These are phyloP conservation scores for Noctua janthina DNA, from an alignment of 2,888 invertebrate genomes.

Conservation along the genomic window DNA sequence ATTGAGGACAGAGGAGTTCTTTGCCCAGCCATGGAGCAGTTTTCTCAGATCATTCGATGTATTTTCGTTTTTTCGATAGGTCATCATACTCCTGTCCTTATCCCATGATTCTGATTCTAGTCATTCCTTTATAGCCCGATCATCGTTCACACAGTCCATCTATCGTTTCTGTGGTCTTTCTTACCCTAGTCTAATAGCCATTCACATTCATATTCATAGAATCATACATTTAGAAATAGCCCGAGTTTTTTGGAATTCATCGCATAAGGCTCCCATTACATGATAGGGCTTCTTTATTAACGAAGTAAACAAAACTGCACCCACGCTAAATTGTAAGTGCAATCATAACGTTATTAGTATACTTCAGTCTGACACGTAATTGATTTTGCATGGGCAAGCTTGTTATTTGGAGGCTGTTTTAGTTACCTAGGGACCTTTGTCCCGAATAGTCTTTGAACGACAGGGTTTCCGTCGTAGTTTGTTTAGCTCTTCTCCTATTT, in stretches of 20 bases:
- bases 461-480: background rate
- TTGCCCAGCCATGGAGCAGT: background rate
- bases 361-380: background rate
- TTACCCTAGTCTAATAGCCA: too few species aligned
- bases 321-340: background rate
- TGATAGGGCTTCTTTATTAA: background rate
- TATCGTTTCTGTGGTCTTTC: background rate
- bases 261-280: background rate
- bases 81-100: background rate
- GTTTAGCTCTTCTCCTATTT: background rate
- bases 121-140: too few species aligned
- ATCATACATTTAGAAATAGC: background rate
- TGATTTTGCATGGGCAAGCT: constrained; percentile 1
- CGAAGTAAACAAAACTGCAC: background rate
- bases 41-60: background rate
- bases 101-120: too few species aligned
- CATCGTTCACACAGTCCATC: background rate
- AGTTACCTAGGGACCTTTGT: background rate
- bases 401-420: background rate
- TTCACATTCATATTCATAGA: background rate
- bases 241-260: background rate
- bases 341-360: background rate
- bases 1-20: background rate
- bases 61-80: background rate
- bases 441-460: background rate